Evolutionary conservation across 2,797 vertebrate genomes (phyloP).

Genomic region (Xiphophorus birchmanni): DNA sequence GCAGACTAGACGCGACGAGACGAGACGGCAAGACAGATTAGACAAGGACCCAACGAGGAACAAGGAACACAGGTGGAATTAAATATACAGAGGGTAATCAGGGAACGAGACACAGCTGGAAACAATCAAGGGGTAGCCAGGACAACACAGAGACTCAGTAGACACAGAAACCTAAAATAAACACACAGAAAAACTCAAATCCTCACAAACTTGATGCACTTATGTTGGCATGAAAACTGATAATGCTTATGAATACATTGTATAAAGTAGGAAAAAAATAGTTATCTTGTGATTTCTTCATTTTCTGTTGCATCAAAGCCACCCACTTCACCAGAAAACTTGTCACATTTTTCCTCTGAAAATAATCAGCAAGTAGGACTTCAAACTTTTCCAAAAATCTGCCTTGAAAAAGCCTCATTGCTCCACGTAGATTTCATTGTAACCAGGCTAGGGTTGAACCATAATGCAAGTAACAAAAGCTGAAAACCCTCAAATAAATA

Average conservation of each 20-base stretch:
- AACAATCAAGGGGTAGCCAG: no score
- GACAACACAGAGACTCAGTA: no score
- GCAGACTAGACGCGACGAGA: no score
- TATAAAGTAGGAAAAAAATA: background rate
- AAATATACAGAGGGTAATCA: no score
- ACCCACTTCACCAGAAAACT: background rate
- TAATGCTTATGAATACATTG: background rate
- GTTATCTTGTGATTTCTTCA: background rate
- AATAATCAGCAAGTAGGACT: background rate
- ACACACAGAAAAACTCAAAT: no score
- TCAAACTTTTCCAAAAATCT: background rate
- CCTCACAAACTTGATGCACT: background rate
- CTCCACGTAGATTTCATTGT: background rate
- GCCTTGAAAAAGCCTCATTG: background rate
- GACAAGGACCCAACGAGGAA: no score
- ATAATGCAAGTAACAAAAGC: background rate
- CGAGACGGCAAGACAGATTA: no score
- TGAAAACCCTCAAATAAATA: background rate
- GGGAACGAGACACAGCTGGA: no score
- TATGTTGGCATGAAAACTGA: background rate
- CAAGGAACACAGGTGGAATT: no score
- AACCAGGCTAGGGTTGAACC: background rate
- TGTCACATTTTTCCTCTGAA: background rate
- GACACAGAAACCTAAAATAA: no score
- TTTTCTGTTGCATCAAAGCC: background rate